Evolutionary conservation across 2,113 vertebrate species (phyloP).

Genomic region (Noctilio leporinus): DNA sequence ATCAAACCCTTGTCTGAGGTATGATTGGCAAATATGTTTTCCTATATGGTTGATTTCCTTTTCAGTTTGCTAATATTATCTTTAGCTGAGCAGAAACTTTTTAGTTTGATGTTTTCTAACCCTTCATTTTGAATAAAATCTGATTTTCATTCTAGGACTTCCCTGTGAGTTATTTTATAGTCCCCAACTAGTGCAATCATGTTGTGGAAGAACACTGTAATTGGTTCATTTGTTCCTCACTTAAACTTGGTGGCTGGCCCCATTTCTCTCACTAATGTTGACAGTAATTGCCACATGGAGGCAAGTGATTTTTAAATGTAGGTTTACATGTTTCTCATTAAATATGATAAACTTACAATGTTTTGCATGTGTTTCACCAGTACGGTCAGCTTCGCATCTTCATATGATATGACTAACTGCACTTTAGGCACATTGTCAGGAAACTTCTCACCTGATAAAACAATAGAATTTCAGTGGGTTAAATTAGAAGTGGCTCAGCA

Average conservation of each 20-base stretch:
- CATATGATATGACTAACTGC: constrained; percentile 83
- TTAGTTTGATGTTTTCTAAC: too few species aligned
- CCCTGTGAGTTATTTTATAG: not conserved
- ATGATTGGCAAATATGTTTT: too few species aligned
- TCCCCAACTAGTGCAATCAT: not conserved
- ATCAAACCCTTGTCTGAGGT: too few species aligned
- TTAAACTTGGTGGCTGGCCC: not conserved
- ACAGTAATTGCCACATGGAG: not conserved
- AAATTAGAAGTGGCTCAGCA: not conserved
- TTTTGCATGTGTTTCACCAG: constrained; percentile 90
- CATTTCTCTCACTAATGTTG: not conserved
- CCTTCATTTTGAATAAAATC: not conserved
- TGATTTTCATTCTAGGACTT: not conserved
- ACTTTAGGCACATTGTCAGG: constrained; percentile 76
- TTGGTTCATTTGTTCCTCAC: not conserved
- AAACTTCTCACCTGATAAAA: constrained; percentile 57
- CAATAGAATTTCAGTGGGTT: constrained; percentile 13
- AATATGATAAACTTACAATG: constrained; percentile 81
- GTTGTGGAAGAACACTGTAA: not conserved
- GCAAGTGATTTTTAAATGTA: not conserved
- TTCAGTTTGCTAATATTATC: too few species aligned
- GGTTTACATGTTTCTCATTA: not conserved
- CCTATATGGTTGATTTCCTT: too few species aligned
- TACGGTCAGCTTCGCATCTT: constrained; percentile 79
- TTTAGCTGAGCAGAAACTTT: too few species aligned